Evolutionary conservation across 1,140 invertebrate genomes (phyloP), one percentile per base, ranked within the genome.

Genomic region (Penaeus chinensis): DNA sequence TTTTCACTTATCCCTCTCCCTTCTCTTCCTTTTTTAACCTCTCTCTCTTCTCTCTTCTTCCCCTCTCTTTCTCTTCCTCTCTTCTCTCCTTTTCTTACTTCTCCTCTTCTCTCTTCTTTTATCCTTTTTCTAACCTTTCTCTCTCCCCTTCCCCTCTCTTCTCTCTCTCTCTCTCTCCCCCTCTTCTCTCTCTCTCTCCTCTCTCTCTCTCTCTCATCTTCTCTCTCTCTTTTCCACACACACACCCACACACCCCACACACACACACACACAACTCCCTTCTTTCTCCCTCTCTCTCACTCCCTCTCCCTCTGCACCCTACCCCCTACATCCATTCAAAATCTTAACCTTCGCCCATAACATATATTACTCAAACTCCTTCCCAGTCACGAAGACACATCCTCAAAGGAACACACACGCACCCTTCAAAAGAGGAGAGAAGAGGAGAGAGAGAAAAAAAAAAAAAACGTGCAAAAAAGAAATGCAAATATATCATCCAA

Each of bases 91-190:
- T 54, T 82, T 62, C 5, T 13, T 82, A 8, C 66, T 13, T 65
- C 60, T 24, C 54, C 24, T 37, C 63, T 22, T 62, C 24, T 63
- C 11, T 63, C 54, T 65, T 13, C 27, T n/a, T 82, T 37, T 27
- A 20, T 60, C 63, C n/a, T 13, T 71, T 3, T n/a, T 13, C 63
- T 60, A n/a, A 54, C 63, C 80, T 24, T 60, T 82, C 61, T 82
- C 80, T 65, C 61, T 65, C 80, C 27, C 60, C 63, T 24, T 82
- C 61, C 63, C 60, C 63, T n/a, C 63, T 24, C 63, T 60, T 82
- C 61, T 82, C 61, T 42, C 37, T 65, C 19, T 32, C 60, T 63
- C 32, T n/a, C 32, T 81, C 79, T 81, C 60, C 22, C 60, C 42
- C 42, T 47, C 42, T 47, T 10, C 42, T 10, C 42, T 47, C 10